These are phyloP conservation scores for Sphenodon punctatus DNA, from an alignment of 2,797 vertebrate species.

Conservation along the genomic window DNA sequence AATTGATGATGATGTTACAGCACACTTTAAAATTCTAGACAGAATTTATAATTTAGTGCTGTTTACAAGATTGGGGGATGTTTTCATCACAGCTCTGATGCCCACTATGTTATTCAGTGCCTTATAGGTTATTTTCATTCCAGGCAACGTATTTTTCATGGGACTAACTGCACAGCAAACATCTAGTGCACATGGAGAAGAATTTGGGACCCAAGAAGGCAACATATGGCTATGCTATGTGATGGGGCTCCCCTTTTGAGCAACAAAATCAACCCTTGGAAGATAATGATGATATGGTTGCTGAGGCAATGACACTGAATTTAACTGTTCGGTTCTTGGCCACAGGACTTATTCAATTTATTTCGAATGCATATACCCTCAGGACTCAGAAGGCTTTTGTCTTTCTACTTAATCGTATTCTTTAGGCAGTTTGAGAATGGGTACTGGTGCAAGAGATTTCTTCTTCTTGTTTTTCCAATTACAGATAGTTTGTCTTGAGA, in stretches of 20 bases:
- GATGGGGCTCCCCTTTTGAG: neutral
- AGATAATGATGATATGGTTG: too few relatives aligned
- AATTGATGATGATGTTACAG: neutral
- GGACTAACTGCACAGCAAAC: neutral
- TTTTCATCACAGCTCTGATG: too few relatives aligned
- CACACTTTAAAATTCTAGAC: neutral
- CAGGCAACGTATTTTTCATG: neutral
- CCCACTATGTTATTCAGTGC: too few relatives aligned
- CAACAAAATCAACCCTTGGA: neutral
- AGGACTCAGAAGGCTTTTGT: neutral
- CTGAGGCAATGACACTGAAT: too few relatives aligned
- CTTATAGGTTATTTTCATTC: too few relatives aligned
- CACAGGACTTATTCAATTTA: neutral
- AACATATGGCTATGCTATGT: neutral
- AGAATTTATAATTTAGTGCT: neutral
- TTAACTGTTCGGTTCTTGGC: neutral
- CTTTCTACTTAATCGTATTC: neutral
- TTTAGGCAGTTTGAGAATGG: neutral
- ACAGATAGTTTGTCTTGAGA: neutral
- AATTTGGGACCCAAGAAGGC: neutral
- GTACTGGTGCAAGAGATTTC: neutral
- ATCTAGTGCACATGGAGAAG: neutral
- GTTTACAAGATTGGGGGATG: too few relatives aligned
- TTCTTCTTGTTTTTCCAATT: neutral
- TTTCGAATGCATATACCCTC: neutral